Percentiles rank a stretch among this genome's conserved stretches.
Conservation (phyloP, 2,113 vertebrate genomes). For the Prinia subflava region DNA sequence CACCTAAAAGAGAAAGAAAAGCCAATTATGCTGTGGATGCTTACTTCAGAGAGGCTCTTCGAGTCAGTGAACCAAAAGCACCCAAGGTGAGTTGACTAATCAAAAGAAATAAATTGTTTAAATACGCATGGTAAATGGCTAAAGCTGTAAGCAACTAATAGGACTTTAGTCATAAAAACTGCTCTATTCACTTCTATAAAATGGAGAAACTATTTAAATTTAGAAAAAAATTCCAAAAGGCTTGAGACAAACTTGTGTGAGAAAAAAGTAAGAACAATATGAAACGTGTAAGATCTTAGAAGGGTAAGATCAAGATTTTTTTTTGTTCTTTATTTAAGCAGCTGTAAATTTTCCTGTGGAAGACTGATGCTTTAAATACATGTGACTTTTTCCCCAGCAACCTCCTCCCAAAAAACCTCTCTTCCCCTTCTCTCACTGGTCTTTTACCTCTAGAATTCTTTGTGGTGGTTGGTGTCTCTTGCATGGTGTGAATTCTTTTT, state of each 20-base stretch:
- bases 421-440: background rate
- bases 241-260: background rate
- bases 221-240: background rate
- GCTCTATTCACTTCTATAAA: background rate
- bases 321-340: background rate
- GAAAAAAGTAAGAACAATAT: background rate
- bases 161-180: background rate
- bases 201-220: background rate
- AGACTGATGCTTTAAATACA: background rate
- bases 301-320: background rate
- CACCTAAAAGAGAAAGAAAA: constrained; percentile 96
- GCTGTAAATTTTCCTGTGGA: background rate
- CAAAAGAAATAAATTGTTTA: background rate
- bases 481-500: background rate
- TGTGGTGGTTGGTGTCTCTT: background rate
- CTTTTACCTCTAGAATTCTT: background rate
- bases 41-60: constrained; percentile 95
- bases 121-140: background rate
- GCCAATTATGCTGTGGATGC: constrained; percentile 98
- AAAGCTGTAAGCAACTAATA: background rate
- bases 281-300: background rate
- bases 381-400: background rate
- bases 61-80: constrained; percentile 97
- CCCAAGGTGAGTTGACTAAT: constrained; percentile 83
- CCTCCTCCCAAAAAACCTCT: background rate